Evolutionary conservation across 2,888 invertebrate species (phyloP).

Genomic region (Athetis lepigone): DNA sequence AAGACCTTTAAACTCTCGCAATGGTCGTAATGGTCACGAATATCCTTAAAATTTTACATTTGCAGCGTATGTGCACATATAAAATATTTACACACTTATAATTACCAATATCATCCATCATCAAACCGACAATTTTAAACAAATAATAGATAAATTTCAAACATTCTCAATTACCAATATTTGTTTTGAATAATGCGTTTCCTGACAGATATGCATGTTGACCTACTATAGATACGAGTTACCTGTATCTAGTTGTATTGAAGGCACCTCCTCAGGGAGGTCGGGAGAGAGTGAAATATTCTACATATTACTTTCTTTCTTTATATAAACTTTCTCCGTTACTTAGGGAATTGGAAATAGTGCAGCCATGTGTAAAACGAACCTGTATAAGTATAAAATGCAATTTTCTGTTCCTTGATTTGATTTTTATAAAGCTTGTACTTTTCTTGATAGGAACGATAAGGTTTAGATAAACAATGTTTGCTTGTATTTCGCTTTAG

Average conservation of each 20-base stretch:
- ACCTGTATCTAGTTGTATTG: conserved; percentile 31
- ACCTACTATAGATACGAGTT: conserved; percentile 34
- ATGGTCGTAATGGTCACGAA: too few relatives aligned
- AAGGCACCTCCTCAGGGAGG: conserved; percentile 35
- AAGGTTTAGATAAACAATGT: too few relatives aligned
- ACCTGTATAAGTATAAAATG: neutral
- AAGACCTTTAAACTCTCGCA: too few relatives aligned
- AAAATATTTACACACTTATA: conserved; percentile 7
- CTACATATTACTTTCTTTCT: conserved; percentile 10
- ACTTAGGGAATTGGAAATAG: conserved; percentile 31
- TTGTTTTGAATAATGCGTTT: conserved; percentile 58
- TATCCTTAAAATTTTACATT: too few relatives aligned
- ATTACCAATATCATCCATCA: conserved; percentile 7
- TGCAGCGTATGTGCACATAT: too few relatives aligned
- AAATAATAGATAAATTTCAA: conserved; percentile 55
- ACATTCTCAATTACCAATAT: conserved; percentile 44
- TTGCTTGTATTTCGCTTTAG: too few relatives aligned
- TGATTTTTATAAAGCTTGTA: too few relatives aligned
- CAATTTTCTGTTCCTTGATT: too few relatives aligned
- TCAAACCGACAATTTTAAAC: conserved; percentile 11
- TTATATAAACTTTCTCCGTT: conserved; percentile 23
- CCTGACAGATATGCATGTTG: conserved; percentile 50
- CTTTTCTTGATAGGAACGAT: too few relatives aligned
- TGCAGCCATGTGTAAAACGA: neutral
- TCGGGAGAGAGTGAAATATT: conserved; percentile 36